phyloP scores from a whole-genome alignment of 1,140 invertebrate species.

The Drosophila lacteicornis region DNA sequence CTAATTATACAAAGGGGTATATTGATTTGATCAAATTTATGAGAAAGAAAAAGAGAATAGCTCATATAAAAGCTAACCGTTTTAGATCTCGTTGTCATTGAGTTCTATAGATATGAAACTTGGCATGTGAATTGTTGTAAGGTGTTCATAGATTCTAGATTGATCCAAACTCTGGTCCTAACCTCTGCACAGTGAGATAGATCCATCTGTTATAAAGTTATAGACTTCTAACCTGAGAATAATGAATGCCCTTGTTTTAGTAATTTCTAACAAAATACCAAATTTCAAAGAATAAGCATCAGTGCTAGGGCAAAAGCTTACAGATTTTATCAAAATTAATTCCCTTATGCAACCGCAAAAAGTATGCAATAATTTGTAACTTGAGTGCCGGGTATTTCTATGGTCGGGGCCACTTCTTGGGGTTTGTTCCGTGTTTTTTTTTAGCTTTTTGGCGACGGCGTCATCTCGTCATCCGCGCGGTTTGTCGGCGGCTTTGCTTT shows the following conservation, averaged over 20 bases:
- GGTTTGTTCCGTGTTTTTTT: constrained; percentile 26
- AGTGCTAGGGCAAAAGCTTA: too few relatives aligned
- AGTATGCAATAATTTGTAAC: not conserved
- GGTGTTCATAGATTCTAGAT: not conserved
- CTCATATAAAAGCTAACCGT: too few relatives aligned
- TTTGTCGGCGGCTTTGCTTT: constrained; percentile 75
- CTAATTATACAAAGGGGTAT: not conserved
- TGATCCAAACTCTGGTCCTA: too few relatives aligned
- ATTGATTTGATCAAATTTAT: not conserved
- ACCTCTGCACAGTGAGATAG: too few relatives aligned
- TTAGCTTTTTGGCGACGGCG: constrained; percentile 46
- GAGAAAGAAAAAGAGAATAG: not conserved
- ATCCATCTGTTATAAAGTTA: too few relatives aligned
- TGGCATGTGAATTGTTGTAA: not conserved
- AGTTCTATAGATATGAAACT: not conserved
- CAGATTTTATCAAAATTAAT: too few relatives aligned
- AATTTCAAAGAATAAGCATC: too few relatives aligned
- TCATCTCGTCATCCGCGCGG: constrained; percentile 44
- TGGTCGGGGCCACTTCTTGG: constrained; percentile 11
- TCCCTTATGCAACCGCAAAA: not conserved
- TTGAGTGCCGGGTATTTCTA: constrained; percentile 2
- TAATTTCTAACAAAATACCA: too few relatives aligned
- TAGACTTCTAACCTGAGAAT: too few relatives aligned
- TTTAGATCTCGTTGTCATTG: not conserved
- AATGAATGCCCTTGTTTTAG: too few relatives aligned